Evolutionary conservation across 2,113 vertebrate genomes (phyloP), one percentile per base, ranked within the genome.

Genomic region (Scomber japonicus): DNA sequence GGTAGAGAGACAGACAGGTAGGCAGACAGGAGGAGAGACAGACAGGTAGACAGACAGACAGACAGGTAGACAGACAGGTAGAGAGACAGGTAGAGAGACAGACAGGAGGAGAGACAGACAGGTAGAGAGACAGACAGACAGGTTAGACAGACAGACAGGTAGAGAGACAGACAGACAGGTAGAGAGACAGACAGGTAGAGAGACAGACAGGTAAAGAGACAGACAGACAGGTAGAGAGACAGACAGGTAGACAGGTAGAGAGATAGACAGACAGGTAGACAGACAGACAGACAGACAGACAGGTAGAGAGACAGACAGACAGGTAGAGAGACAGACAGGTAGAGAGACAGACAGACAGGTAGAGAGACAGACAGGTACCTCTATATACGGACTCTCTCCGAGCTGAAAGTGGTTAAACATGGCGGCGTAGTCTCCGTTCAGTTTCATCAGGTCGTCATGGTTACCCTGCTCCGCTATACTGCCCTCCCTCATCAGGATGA

Each of bases 401-500:
- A 98, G 93, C 89, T 97, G 95, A 44, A 98, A 93, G 88, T 93
- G 97, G 89, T 98, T 98, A 86, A 98, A 98, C 93, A 97, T 97
- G 77, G 97, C 89, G 15, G 97, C 96, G 45, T 98, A 98, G 79
- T 98, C 97, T 1, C 96, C 95, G 57, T 96, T 97, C 68, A 97
- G 91, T 67, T 95, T 96, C 95, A 98, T 97, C 86, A 98, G 92
- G 14, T 96, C 94, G 81, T 97, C 97, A 9, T 98, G 97, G 85
- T 94, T 97, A 66, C 97, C 97, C 82, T 95, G 93, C 89, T 98
- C 97, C 0, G 94, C 96, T 62, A 98, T 96, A 66, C 95, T 96
- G 61, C 97, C 97, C 51, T 98, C 97, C 65, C 96, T 96, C 97
- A 98, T 96, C 94, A 98, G 95, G 90, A 98, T 94, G 76, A 98